These are phyloP conservation scores for Melanotaenia pygmaea DNA, from an alignment of 2,797 vertebrate species.

Conservation along the genomic window DNA sequence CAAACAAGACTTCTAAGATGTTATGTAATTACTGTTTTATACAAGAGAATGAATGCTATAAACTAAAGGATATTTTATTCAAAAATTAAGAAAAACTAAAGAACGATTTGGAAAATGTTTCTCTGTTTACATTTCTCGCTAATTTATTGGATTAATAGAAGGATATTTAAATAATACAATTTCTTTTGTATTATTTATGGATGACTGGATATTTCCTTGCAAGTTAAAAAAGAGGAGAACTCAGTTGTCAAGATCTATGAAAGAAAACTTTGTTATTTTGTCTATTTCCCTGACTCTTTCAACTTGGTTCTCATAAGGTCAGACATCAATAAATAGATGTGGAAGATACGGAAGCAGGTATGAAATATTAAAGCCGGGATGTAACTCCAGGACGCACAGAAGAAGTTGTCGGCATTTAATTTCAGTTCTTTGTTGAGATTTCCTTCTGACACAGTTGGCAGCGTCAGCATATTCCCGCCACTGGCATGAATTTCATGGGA, in stretches of 20 bases:
- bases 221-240: not conserved
- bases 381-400: slow-evolving; percentile 65
- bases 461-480: slow-evolving; percentile 80
- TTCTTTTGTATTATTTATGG: not conserved
- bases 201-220: slow-evolving; percentile 2
- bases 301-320: slow-evolving; percentile 30
- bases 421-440: slow-evolving; percentile 82
- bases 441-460: slow-evolving; percentile 74
- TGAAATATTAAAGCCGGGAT: slow-evolving; percentile 70
- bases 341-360: slow-evolving; percentile 43
- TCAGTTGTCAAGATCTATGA: slow-evolving; percentile 1
- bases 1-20: not conserved
- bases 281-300: slow-evolving; percentile 30
- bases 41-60: not conserved
- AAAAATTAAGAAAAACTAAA: not conserved
- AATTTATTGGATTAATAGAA: not conserved
- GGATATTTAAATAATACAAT: slow-evolving; percentile 28
- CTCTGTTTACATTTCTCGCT: not conserved
- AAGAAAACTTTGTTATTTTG: slow-evolving; percentile 23
- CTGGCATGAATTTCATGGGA: slow-evolving; percentile 79
- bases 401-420: slow-evolving; percentile 80
- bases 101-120: not conserved
- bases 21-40: slow-evolving; percentile 1
- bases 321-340: slow-evolving; percentile 51
- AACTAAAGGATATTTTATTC: not conserved